These are phyloP conservation scores for Tangara arthus DNA, from an alignment of 2,797 vertebrate species.

Conservation along the genomic window DNA sequence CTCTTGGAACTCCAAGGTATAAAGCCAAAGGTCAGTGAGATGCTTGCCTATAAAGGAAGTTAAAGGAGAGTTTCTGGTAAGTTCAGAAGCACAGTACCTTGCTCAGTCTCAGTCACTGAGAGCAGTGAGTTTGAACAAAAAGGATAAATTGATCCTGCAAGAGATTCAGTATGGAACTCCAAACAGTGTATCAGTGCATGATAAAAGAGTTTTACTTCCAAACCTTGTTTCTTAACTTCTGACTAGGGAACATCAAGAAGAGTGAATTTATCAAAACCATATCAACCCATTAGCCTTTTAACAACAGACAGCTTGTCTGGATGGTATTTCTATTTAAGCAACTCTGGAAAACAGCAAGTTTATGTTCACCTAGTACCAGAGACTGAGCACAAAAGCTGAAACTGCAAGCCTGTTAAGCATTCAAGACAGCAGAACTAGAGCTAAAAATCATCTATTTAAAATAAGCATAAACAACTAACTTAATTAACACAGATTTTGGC, in stretches of 20 bases:
- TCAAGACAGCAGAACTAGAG: background rate
- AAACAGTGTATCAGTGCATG: background rate
- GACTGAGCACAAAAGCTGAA: background rate
- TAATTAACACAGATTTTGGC: background rate
- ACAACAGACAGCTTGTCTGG: background rate
- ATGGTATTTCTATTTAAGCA: background rate
- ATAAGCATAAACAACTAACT: background rate
- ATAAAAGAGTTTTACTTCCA: background rate
- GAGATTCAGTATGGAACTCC: background rate
- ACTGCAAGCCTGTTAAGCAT: background rate
- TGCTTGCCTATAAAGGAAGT: slow-evolving; percentile 68
- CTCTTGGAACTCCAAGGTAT: slow-evolving; percentile 60
- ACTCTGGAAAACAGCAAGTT: background rate
- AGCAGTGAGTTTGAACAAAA: slow-evolving; percentile 55
- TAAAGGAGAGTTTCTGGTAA: slow-evolving; percentile 67
- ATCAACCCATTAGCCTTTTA: background rate
- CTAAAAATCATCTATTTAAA: background rate
- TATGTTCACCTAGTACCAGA: background rate
- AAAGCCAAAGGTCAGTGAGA: slow-evolving; percentile 65
- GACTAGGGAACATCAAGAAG: background rate
- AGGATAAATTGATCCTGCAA: background rate
- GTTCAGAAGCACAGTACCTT: slow-evolving; percentile 51
- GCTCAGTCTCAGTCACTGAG: slow-evolving; percentile 49
- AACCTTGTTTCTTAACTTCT: background rate
- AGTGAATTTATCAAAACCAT: background rate